Conservation (phyloP, 92 coral and sea anemone genomes). For the Phenganax stokvisi region DNA sequence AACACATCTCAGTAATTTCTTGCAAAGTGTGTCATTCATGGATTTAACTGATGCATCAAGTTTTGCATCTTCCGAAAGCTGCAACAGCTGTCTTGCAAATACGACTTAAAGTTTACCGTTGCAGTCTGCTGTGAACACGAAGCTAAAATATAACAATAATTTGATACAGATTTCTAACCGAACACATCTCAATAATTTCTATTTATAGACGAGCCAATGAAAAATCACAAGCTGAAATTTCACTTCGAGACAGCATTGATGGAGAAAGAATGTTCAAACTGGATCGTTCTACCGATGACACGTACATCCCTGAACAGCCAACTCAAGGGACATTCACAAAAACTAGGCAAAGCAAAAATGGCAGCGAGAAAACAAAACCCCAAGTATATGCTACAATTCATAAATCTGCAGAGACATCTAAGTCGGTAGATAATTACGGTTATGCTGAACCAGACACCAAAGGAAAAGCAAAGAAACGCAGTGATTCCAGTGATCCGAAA, state of each 20-base stretch:
- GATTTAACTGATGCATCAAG: too few relatives aligned
- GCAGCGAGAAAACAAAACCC: neutral
- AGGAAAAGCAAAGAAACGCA: neutral
- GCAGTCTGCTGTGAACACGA: too few relatives aligned
- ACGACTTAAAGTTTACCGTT: too few relatives aligned
- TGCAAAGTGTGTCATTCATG: too few relatives aligned
- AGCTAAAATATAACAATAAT: too few relatives aligned
- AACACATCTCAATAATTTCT: neutral
- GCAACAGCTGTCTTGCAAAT: too few relatives aligned
- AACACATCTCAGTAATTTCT: neutral
- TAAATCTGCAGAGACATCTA: slow-evolving; percentile 12
- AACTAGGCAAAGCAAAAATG: neutral
- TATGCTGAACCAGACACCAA: neutral
- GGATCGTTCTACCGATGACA: slow-evolving; percentile 25
- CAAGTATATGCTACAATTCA: slow-evolving; percentile 33
- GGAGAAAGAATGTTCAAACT: slow-evolving; percentile 32
- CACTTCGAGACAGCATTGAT: slow-evolving; percentile 37
- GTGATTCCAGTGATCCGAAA: neutral
- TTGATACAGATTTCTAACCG: too few relatives aligned
- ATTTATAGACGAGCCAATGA: slow-evolving; percentile 13
- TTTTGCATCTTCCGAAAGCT: too few relatives aligned
- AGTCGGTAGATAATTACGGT: neutral
- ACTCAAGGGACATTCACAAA: slow-evolving; percentile 19
- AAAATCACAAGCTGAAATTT: slow-evolving; percentile 1
- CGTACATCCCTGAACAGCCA: slow-evolving; percentile 28